Evolutionary conservation across 2,888 invertebrate species (phyloP), one percentile per base, ranked within the genome.

Genomic region (Noctua janthina): DNA sequence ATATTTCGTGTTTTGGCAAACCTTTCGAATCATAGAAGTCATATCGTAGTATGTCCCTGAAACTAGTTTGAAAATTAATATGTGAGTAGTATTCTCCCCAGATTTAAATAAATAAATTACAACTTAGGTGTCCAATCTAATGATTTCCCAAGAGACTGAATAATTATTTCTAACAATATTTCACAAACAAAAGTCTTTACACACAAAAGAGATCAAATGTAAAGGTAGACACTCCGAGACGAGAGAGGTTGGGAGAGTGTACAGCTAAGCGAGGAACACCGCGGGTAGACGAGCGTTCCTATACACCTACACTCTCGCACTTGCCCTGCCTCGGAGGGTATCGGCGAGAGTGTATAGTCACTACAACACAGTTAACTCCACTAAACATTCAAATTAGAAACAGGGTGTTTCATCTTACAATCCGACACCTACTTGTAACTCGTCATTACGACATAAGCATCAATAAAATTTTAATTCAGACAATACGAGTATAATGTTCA

Each of bases 401-500:
- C 77, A 70, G 51, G 39, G 77, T 74, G 77, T 86, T 88, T 86
- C 81, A 67, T 79, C 51, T 84, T 49, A 72, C 54, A 75, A 87
- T 46, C 29, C 59, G 23, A 76, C 72, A 77, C 62, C 62, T 66
- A 85, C 70, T 59, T 68, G 29, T 87, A 84, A 89, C 85, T 51
- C 70, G 43, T 87, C 86, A 89, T 85, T 88, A 79, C 69, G 59
- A 29, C 54, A 69, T 71, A 77, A 89, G 76, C 73, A 80, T 54
- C 82, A 84, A 87, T 90, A 86, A 83, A 86, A 81, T 71, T 82
- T 84, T 83, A 89, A 88, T 88, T 90, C 78, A 86, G 76, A 87
- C 82, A 86, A 86, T 88, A 74, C 81, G 39, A 39, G 35, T 66
- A 35, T 20, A 87, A 54, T 86, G 83, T 84, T 74, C 69, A 81